These are phyloP conservation scores for Gila orcuttii DNA, from an alignment of 2,113 vertebrate species.

Conservation along the genomic window DNA sequence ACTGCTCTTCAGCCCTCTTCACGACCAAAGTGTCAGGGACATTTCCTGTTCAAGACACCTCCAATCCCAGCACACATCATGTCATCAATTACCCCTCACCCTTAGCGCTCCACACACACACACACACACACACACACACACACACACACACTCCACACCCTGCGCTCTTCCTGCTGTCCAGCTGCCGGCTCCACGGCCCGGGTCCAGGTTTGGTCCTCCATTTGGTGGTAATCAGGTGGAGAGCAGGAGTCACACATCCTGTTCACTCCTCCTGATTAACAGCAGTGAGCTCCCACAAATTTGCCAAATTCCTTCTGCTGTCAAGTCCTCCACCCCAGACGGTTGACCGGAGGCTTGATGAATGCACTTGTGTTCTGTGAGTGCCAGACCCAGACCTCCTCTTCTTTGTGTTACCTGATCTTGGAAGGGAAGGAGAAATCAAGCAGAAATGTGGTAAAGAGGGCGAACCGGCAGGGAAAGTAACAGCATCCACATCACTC, in stretches of 20 bases:
- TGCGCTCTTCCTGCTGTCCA: conserved; percentile 71
- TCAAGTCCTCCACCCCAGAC: conserved; percentile 60
- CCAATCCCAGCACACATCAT: neutral
- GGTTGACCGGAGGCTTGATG: conserved; percentile 73
- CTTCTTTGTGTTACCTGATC: conserved; percentile 49
- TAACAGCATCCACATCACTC: conserved; percentile 32
- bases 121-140: neutral
- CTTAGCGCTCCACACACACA: conserved; percentile 25
- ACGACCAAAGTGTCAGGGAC: neutral
- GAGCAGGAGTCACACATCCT: conserved; percentile 92
- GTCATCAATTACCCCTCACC: conserved; percentile 1
- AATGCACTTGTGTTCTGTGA: conserved; percentile 82
- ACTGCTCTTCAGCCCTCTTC: neutral
- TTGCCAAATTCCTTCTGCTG: conserved; percentile 80
- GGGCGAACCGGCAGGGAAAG: conserved; percentile 21
- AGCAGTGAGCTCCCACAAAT: conserved; percentile 89
- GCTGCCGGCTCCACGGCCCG: conserved; percentile 70
- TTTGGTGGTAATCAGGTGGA: conserved; percentile 95
- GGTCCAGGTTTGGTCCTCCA: conserved; percentile 64
- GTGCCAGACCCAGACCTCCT: conserved; percentile 65
- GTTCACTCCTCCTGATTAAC: conserved; percentile 88
- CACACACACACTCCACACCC: neutral
- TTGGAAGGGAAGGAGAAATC: conserved; percentile 31
- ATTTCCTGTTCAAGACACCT: conserved; percentile 20
- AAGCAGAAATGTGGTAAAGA: conserved; percentile 25